phyloP scores from a whole-genome alignment of 53 echinoderm and acorn worm genomes.

The Echinometra lucunter region DNA sequence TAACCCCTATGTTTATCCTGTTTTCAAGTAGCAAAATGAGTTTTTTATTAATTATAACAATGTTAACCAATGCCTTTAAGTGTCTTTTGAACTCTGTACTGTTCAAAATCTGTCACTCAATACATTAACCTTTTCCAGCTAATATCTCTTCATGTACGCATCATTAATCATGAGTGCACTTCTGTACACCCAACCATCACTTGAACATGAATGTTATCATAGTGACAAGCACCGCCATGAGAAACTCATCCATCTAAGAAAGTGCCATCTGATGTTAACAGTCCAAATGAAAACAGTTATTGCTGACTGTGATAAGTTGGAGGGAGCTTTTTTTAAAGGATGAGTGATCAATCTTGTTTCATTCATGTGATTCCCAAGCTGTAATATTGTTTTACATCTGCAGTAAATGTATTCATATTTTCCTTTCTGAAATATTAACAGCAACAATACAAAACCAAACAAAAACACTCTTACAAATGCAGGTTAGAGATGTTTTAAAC shows the following conservation, averaged over 20 bases:
- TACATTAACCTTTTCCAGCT: conserved; percentile 51
- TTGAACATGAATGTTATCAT: conserved; percentile 42
- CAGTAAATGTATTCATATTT: background rate
- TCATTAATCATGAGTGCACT: conserved; percentile 15
- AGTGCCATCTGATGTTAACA: conserved; percentile 29
- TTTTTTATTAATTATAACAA: no score
- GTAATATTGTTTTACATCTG: background rate
- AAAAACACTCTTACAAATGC: no score
- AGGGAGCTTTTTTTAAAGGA: background rate
- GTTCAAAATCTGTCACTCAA: background rate
- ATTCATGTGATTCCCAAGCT: background rate
- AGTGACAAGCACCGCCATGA: background rate
- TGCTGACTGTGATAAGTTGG: background rate
- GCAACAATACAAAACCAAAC: no score
- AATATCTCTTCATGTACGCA: conserved; percentile 18
- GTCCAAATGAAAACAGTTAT: conserved; percentile 15
- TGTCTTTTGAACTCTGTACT: background rate
- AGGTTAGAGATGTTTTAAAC: no score
- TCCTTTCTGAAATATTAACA: no score
- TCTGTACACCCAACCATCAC: background rate
- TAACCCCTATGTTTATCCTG: no score
- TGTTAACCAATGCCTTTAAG: no score
- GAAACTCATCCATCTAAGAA: background rate
- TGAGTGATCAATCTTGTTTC: background rate
- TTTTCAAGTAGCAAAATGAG: no score